phyloP scores from a whole-genome alignment of 2,113 vertebrate species.

The Patagioenas fasciata region DNA sequence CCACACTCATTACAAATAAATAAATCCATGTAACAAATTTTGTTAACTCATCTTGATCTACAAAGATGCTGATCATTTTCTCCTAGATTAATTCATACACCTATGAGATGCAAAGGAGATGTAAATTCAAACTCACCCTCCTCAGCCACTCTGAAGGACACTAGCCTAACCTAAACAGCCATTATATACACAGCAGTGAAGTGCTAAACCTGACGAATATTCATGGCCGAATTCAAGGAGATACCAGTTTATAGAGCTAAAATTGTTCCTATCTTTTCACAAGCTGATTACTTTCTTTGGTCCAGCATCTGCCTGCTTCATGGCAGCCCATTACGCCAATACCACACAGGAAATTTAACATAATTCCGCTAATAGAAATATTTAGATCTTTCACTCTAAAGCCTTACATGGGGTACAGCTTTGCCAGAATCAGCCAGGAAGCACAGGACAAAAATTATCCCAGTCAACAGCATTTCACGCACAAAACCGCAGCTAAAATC shows the following conservation, averaged over 20 bases:
- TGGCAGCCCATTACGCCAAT: background rate
- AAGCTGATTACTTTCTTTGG: conserved; percentile 17
- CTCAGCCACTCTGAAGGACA: background rate
- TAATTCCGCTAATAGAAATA: conserved; percentile 23
- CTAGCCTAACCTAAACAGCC: background rate
- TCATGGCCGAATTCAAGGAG: conserved; percentile 17
- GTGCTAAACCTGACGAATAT: conserved; percentile 16
- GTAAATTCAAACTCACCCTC: background rate
- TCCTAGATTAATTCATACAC: background rate
- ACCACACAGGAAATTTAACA: conserved; percentile 33
- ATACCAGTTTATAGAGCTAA: background rate
- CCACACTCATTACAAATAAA: background rate
- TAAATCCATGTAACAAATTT: background rate
- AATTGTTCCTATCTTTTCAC: conserved; percentile 31
- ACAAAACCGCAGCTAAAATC: conserved; percentile 12
- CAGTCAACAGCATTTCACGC: conserved; percentile 14
- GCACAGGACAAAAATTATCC: background rate
- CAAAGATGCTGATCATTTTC: background rate
- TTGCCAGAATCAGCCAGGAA: conserved; percentile 28
- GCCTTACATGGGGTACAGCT: background rate
- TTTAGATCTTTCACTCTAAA: conserved; percentile 14
- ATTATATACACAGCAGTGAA: background rate
- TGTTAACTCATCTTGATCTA: conserved; percentile 18
- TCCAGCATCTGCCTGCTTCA: background rate
- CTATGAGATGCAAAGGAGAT: background rate